Percentiles rank a stretch among this genome's conserved stretches.
These are phyloP conservation scores for Nemapogon koenigi DNA, from an alignment of 2,888 invertebrate species.

Conservation along the genomic window DNA sequence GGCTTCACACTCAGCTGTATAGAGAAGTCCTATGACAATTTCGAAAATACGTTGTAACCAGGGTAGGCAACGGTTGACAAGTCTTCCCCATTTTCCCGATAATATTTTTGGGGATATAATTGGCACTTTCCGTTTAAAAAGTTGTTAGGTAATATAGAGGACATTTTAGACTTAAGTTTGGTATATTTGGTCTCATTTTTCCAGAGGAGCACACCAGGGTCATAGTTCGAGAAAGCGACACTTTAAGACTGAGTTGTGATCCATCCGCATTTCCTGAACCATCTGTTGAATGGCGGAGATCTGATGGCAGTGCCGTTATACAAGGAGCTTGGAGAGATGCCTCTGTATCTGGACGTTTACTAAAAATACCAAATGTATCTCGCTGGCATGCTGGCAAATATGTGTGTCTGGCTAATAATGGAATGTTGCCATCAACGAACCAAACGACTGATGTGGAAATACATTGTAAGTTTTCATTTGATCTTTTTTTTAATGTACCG, in stretches of 20 bases:
- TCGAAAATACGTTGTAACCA: too few relatives aligned
- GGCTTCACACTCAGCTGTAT: not conserved
- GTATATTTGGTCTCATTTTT: too few relatives aligned
- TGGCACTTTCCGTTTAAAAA: too few relatives aligned
- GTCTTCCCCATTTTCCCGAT: too few relatives aligned
- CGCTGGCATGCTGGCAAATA: constrained; percentile 80
- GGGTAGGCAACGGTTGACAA: too few relatives aligned
- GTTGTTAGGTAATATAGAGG: too few relatives aligned
- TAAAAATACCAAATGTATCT: constrained; percentile 74
- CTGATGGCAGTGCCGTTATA: constrained; percentile 55
- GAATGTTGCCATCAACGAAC: constrained; percentile 82
- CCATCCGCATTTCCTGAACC: constrained; percentile 82
- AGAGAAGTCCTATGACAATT: too few relatives aligned
- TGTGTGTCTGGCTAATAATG: constrained; percentile 83
- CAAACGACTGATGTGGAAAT: constrained; percentile 86
- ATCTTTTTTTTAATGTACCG: not conserved
- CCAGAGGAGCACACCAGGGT: constrained; percentile 65
- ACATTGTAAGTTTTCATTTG: constrained; percentile 74
- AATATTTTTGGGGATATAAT: too few relatives aligned
- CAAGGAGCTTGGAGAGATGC: constrained; percentile 67
- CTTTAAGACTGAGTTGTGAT: constrained; percentile 81
- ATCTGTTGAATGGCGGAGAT: constrained; percentile 79
- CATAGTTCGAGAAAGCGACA: constrained; percentile 80
- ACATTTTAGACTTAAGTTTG: too few relatives aligned
- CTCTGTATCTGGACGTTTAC: constrained; percentile 75